phyloP scores from a whole-genome alignment of 2,113 vertebrate genomes.

The Harpagus bidentatus region DNA sequence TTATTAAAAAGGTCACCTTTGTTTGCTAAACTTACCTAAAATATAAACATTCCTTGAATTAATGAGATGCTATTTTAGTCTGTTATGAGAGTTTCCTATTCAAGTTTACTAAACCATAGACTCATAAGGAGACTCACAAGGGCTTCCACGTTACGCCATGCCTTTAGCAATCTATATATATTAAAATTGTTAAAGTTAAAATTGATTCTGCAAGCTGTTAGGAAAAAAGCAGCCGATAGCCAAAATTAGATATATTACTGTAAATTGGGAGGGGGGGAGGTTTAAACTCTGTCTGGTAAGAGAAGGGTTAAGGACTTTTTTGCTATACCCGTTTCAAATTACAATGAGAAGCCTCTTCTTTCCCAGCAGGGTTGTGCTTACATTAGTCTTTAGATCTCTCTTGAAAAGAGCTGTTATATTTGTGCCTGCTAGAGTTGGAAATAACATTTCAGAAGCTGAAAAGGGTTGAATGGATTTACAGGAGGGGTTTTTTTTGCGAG shows the following conservation, averaged over 20 bases:
- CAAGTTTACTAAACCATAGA: neutral
- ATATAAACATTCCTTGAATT: constrained; percentile 31
- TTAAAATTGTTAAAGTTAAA: neutral
- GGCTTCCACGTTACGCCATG: neutral
- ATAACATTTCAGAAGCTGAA: constrained; percentile 79
- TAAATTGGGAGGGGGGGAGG: neutral
- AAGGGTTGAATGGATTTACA: constrained; percentile 76
- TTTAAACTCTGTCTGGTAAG: constrained; percentile 69
- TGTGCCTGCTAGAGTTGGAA: constrained; percentile 90
- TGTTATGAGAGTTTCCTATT: constrained; percentile 5
- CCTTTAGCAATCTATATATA: neutral
- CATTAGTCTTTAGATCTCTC: constrained; percentile 91
- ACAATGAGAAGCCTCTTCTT: constrained; percentile 98
- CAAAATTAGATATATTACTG: constrained; percentile 8
- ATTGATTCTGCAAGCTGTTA: neutral
- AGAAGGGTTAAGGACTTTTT: constrained; percentile 81
- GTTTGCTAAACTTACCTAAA: constrained; percentile 21
- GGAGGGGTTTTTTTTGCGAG: constrained; percentile 67
- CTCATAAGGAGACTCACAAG: neutral
- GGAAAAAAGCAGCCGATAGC: neutral
- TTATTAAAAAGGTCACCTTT: constrained; percentile 26
- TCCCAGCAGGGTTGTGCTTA: constrained; percentile 89
- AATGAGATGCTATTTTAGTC: neutral
- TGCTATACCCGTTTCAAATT: constrained; percentile 91
- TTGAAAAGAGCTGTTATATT: constrained; percentile 84